Base-by-base conservation (phyloP, 2,888 invertebrate genomes). In the Drosophila gaucha region DNA sequence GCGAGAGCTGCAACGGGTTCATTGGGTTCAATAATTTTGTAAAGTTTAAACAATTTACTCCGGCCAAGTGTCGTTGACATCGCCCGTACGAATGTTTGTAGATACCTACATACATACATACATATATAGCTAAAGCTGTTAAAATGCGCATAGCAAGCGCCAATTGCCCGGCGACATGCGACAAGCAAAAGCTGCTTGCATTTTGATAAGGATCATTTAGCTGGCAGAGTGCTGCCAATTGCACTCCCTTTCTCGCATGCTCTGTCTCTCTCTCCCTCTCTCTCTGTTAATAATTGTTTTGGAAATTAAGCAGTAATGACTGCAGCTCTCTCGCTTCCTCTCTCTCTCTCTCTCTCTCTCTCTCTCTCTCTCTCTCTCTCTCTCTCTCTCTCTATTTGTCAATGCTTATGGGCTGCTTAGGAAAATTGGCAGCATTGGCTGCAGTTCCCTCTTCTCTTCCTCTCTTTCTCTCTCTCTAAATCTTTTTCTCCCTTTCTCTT, bases 31-130 rank as follows among this genome's bases (percentile, higher is more conserved):
- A 73, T 73, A 43, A 31, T 28, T 28, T 14, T 60, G 54, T 71
- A 38, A 60, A 73, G 22, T 44, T 69, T 49, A 22, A 62, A 57
- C 60, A 39, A 51, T 60, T 26, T 46, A 35, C 57, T 36, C 43
- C 31, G 24, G 4, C 26, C 20, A 47, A 57, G 50, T 41, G 73
- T 73, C 73, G 60, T 60, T 65, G 73, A 73, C 73, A 74, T 64
- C 12, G 22, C 18, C 8, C 4, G 1, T n/a, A n/a, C n/a, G n/a
- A n/a, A n/a, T n/a, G n/a, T n/a, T n/a, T n/a, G n/a, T n/a, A n/a
- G n/a, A n/a, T n/a, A n/a, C n/a, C n/a, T n/a, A n/a, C n/a, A n/a
- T n/a, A n/a, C n/a, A n/a, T n/a, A n/a, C n/a, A n/a, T n/a, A n/a
- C 31, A 12, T 16, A 16, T 10, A 31, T 20, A 18, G 52, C 16